phyloP scores from a whole-genome alignment of 1,140 invertebrate genomes.

The Globodera rostochiensis region DNA sequence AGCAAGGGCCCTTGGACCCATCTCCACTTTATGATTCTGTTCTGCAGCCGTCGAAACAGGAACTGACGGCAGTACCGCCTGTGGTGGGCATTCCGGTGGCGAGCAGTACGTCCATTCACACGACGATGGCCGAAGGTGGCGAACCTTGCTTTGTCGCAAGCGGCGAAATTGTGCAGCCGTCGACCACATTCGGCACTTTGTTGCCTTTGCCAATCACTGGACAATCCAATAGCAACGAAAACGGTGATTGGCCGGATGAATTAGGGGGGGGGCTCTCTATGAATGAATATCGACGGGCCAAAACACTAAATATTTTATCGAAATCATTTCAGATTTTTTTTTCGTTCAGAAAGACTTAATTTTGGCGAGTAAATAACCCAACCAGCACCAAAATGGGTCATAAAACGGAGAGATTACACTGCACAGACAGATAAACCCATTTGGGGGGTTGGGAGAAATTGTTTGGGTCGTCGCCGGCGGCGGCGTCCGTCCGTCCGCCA shows the following conservation, averaged over 20 bases:
- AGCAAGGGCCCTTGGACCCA: not conserved
- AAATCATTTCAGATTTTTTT: not conserved
- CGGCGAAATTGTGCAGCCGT: not conserved
- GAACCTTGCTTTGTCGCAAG: not conserved
- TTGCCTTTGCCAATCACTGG: not conserved
- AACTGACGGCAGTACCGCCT: not conserved
- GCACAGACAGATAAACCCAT: not conserved
- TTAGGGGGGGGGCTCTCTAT: too few relatives aligned
- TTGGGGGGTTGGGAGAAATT: not conserved
- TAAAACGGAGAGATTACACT: not conserved
- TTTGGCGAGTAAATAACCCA: not conserved
- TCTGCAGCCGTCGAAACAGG: not conserved
- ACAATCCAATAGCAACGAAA: not conserved
- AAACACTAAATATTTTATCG: too few relatives aligned
- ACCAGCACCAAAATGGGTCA: not conserved
- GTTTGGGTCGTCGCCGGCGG: not conserved
- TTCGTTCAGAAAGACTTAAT: not conserved
- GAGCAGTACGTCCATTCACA: slow-evolving; percentile 14
- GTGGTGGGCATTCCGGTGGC: slow-evolving; percentile 18
- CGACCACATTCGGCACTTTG: not conserved
- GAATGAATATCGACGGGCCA: too few relatives aligned
- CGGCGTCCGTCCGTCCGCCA: too few relatives aligned
- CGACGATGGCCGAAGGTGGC: not conserved
- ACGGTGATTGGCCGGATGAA: not conserved
- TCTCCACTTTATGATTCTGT: not conserved